These are phyloP conservation scores for Pseudomyrmex sp. DNA, from an alignment of 1,140 invertebrate species.

Conservation along the genomic window DNA sequence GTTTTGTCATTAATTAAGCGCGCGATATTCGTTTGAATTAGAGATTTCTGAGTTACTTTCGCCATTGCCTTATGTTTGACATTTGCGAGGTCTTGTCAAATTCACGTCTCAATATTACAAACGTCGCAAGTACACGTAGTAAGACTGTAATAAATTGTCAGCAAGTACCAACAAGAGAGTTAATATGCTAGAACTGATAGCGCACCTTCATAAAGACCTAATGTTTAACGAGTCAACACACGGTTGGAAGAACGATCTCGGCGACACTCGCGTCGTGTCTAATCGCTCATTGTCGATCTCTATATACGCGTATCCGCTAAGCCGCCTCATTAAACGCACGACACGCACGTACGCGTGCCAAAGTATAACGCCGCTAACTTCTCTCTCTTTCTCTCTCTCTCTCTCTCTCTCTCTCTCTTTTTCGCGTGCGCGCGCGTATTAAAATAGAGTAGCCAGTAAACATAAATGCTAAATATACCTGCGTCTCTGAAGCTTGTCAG, in stretches of 20 bases:
- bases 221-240: neutral
- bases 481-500: slow-evolving; percentile 55
- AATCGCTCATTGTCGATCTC: slow-evolving; percentile 23
- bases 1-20: neutral
- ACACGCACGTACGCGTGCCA: neutral
- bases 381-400: neutral
- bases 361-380: slow-evolving; percentile 60
- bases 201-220: neutral
- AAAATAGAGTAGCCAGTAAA: slow-evolving; percentile 73
- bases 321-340: slow-evolving; percentile 8
- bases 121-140: neutral
- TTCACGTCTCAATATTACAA: neutral
- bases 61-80: neutral
- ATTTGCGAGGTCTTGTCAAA: neutral
- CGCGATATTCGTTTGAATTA: no score
- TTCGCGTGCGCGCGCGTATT: slow-evolving; percentile 34
- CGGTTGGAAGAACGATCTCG: neutral
- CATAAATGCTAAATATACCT: slow-evolving; percentile 73
- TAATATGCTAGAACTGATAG: neutral
- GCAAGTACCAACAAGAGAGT: neutral
- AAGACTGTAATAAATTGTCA: neutral
- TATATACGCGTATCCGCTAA: slow-evolving; percentile 16
- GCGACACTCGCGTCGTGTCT: slow-evolving; percentile 2
- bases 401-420: no score
- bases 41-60: neutral